Evolutionary conservation across 2,888 invertebrate genomes (phyloP), one percentile per base, ranked within the genome.

Genomic region (Chloromyia formosa): DNA sequence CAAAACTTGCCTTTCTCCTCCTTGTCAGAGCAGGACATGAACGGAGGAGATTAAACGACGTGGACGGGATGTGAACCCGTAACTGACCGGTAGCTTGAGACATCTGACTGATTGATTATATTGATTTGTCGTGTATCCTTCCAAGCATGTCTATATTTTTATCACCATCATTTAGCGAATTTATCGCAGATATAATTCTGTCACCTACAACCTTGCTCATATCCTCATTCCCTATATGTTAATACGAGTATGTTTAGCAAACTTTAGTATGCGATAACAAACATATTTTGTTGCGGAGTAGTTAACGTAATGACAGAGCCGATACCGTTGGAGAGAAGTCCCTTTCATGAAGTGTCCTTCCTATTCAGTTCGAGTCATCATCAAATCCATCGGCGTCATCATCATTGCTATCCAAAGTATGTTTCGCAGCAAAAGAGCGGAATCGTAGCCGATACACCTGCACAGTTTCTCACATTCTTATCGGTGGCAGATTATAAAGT

Each of bases 381-480:
- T 49, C 54, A 35, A 45, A 16, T 20, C 18, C 22, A 49, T 49
- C 49, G 20, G 7, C 58, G 49, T 40, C 56, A 20, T 18, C 42
- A 71, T 35, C 58, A 20, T n/a, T 22, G 20, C 20, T 18, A 23
- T 18, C 27, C 35, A 9, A 27, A 54, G 1, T 35, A 54, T 35
- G 35, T 23, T 20, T 56, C 53, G 20, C 20, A 53, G 27, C 2
- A 71, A 56, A 71, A 71, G 35, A 73, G 73, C 61, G 22, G 73
- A 61, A 45, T 73, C 27, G 56, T 53, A 45, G 61, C 53, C 45
- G 62, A 35, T 35, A 35, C 73, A 74, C 73, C 62, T 74, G 73
- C 12, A 18, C 64, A 27, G 53, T 22, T 74, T 74, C 73, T 64
- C 73, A 74, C 73, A 74, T 74, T 74, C 73, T 74, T 74, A 74